phyloP scores from a whole-genome alignment of 2,888 invertebrate species.

The Trissoscelio sp. region DNA sequence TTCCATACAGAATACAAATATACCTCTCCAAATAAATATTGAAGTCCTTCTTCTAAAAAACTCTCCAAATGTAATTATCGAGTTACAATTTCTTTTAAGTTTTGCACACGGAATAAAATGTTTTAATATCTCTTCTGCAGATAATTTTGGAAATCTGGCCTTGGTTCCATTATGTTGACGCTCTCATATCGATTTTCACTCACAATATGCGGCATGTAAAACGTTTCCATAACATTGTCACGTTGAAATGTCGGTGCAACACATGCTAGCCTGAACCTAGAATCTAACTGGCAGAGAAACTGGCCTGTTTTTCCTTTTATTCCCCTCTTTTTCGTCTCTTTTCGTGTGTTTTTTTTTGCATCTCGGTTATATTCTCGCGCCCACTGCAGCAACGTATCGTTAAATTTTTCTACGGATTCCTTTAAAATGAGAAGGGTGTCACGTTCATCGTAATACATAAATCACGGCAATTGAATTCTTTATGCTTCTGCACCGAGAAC shows the following conservation, averaged over 20 bases:
- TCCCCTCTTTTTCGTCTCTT: slow-evolving; percentile 11
- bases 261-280: slow-evolving; percentile 18
- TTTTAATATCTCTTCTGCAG: not conserved
- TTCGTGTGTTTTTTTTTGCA: slow-evolving; percentile 15
- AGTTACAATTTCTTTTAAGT: too few species aligned
- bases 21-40: too few species aligned
- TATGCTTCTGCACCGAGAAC: slow-evolving; percentile 49
- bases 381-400: slow-evolving; percentile 48
- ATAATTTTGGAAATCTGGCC: slow-evolving; percentile 26
- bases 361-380: slow-evolving; percentile 31
- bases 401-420: slow-evolving; percentile 55
- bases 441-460: slow-evolving; percentile 55
- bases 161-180: slow-evolving; percentile 16
- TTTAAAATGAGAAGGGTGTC: slow-evolving; percentile 59
- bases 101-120: not conserved
- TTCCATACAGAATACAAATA: too few species aligned
- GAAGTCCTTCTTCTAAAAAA: too few species aligned
- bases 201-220: slow-evolving; percentile 51
- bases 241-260: slow-evolving; percentile 35
- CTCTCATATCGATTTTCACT: slow-evolving; percentile 51
- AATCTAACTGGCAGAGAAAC: slow-evolving; percentile 38
- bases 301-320: slow-evolving; percentile 30
- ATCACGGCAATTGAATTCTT: slow-evolving; percentile 61
- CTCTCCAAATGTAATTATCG: too few species aligned
- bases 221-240: slow-evolving; percentile 58